A percentile compares a stretch with the other conserved stretches of the same genome.
Evolutionary conservation across 2,797 vertebrate species (phyloP).

Genomic region (Bryconaethiops microstoma): DNA sequence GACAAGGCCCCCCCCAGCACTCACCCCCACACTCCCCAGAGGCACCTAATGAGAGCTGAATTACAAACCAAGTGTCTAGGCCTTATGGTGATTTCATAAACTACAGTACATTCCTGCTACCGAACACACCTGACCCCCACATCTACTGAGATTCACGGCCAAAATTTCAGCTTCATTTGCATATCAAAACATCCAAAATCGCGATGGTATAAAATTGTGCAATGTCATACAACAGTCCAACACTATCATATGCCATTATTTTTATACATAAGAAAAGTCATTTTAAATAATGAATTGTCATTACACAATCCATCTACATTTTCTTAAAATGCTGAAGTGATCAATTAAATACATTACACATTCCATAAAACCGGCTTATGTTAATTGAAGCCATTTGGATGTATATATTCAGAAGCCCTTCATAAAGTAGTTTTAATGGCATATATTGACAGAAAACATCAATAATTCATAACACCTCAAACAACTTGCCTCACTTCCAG

Average conservation of each 20-base stretch:
- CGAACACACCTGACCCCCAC: constrained; percentile 71
- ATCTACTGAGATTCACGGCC: background rate
- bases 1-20: constrained; percentile 46
- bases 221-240: too few relatives aligned
- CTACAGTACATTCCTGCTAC: constrained; percentile 60
- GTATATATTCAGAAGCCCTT: constrained; percentile 12
- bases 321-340: background rate
- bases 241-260: too few relatives aligned
- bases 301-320: background rate
- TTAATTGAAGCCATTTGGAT: constrained; percentile 15
- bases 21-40: constrained; percentile 61
- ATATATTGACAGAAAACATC: constrained; percentile 41
- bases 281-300: background rate
- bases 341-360: constrained; percentile 18
- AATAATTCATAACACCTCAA: constrained; percentile 47
- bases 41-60: constrained; percentile 77
- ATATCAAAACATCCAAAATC: background rate
- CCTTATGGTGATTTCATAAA: constrained; percentile 76
- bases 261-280: background rate
- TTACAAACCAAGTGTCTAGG: constrained; percentile 74
- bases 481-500: constrained; percentile 22
- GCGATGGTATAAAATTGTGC: background rate
- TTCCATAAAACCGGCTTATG: background rate
- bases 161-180: background rate
- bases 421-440: constrained; percentile 30